Percentiles rank a stretch among this genome's conserved stretches.
phyloP scores from a whole-genome alignment of 2,113 vertebrate species.

The Coptodon bakossiorum region DNA sequence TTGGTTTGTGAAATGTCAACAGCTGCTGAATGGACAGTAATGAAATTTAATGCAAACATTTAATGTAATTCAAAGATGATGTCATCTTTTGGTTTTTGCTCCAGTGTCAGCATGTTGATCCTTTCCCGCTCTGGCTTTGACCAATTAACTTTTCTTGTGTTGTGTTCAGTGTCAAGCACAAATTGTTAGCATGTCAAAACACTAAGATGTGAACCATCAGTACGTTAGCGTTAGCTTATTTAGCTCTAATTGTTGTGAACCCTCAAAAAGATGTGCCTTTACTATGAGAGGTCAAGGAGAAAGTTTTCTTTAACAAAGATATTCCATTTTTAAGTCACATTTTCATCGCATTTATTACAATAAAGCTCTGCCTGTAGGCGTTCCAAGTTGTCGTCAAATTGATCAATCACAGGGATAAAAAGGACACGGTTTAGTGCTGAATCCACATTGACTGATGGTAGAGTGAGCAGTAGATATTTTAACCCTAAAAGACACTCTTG shows the following conservation, averaged over 20 bases:
- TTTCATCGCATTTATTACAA: background rate
- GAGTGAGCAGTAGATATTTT: slow-evolving; percentile 57
- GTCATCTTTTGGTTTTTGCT: background rate
- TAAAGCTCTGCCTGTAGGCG: background rate
- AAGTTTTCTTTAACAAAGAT: background rate
- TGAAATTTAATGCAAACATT: background rate
- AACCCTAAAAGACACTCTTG: slow-evolving; percentile 57
- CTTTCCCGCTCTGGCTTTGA: background rate
- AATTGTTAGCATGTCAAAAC: background rate
- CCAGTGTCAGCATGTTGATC: background rate
- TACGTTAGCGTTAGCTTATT: background rate
- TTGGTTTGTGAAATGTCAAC: background rate
- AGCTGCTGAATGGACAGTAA: background rate
- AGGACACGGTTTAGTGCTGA: slow-evolving; percentile 38
- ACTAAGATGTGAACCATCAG: background rate
- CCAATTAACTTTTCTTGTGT: background rate
- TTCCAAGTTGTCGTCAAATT: background rate
- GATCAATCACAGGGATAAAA: slow-evolving; percentile 21
- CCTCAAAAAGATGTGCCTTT: background rate
- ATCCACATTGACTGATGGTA: slow-evolving; percentile 43
- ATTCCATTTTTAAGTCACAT: background rate
- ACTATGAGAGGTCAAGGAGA: too few relatives aligned
- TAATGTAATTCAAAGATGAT: background rate
- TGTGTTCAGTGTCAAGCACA: background rate
- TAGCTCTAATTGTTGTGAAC: background rate